phyloP scores from a whole-genome alignment of 2,113 vertebrate genomes.

The Conger conger region DNA sequence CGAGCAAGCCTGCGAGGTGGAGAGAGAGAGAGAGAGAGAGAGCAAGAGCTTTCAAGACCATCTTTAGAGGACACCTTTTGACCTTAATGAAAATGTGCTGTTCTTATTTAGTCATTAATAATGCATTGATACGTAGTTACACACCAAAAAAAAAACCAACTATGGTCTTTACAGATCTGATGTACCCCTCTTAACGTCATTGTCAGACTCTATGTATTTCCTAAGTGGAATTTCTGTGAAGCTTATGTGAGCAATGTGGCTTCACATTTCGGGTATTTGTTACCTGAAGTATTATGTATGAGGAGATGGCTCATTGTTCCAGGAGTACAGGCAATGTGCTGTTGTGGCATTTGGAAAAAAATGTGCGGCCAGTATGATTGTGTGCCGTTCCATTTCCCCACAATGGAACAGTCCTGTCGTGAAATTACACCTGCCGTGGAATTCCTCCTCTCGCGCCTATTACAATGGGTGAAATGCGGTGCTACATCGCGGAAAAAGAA shows the following conservation, averaged over 20 bases:
- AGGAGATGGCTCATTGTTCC: neutral
- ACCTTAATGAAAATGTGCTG: neutral
- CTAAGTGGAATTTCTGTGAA: neutral
- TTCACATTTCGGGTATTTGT: neutral
- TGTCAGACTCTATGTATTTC: neutral
- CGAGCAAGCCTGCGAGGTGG: conserved; percentile 52
- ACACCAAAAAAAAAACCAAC: neutral
- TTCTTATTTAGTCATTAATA: neutral
- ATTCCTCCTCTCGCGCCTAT: neutral
- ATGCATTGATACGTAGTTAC: neutral
- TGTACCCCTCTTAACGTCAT: neutral
- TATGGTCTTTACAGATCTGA: neutral
- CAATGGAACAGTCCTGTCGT: neutral
- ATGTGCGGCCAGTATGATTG: neutral
- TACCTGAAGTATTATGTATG: neutral
- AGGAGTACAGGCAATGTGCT: neutral
- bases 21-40: conserved; percentile 53
- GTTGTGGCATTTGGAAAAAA: neutral
- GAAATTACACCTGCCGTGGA: neutral
- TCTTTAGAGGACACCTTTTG: conserved; percentile 59
- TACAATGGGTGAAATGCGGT: neutral
- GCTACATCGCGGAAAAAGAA: neutral
- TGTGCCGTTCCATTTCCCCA: neutral
- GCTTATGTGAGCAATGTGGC: neutral
- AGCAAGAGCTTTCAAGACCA: conserved; percentile 55